Percentiles rank a stretch among this genome's conserved stretches.
phyloP scores from a whole-genome alignment of 2,797 vertebrate genomes.

The Podarcis lilfordi region DNA sequence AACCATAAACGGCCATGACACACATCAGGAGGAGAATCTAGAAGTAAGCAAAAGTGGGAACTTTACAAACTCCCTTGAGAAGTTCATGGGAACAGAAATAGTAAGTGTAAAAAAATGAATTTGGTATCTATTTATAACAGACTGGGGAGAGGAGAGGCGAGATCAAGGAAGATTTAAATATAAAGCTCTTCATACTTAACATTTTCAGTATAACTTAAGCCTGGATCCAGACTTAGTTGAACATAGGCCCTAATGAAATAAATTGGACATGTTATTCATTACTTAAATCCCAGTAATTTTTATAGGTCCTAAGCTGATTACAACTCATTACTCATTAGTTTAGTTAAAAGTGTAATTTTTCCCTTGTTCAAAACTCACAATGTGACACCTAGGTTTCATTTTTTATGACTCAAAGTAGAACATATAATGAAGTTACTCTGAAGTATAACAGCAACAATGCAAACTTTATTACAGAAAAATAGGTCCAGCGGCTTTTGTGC shows the following conservation, averaged over 20 bases:
- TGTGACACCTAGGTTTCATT: not conserved
- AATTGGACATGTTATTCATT: too few species aligned
- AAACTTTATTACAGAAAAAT: not conserved
- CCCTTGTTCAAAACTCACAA: too few species aligned
- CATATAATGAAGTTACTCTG: not conserved
- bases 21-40: not conserved
- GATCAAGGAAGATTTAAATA: not conserved
- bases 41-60: not conserved
- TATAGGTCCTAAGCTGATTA: too few species aligned
- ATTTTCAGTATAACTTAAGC: not conserved
- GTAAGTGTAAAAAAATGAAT: not conserved
- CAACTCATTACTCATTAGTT: too few species aligned
- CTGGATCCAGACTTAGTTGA: not conserved
- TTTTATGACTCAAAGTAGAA: not conserved
- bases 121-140: not conserved
- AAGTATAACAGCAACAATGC: not conserved
- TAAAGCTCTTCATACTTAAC: not conserved
- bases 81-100: not conserved
- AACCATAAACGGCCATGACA: not conserved
- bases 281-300: too few species aligned
- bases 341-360: too few species aligned
- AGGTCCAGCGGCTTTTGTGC: too few species aligned
- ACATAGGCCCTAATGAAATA: too few species aligned
- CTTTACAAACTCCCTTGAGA: not conserved
- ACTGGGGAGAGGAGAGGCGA: not conserved